Evolutionary conservation across 2,113 vertebrate species (phyloP), one percentile per base, ranked within the genome.

Genomic region (Corapipo altera): DNA sequence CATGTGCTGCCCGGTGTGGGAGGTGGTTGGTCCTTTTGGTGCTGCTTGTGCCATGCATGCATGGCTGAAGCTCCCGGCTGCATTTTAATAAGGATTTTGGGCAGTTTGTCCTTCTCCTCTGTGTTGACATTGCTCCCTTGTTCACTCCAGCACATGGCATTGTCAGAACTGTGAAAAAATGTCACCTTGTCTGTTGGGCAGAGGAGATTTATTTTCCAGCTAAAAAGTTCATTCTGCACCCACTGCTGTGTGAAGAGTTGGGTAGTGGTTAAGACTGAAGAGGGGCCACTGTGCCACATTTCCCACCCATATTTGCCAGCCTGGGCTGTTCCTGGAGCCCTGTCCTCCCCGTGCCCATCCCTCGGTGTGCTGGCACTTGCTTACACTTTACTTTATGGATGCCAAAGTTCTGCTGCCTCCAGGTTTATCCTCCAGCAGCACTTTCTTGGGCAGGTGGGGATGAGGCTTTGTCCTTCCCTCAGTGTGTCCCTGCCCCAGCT

Each of bases 1-100:
- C 3, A 0, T 65, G 12, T n/a, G n/a, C 35, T 80, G n/a, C 26
- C 26, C 4, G 0, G 5, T 9, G n/a, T 1, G 1, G 22, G 57
- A 46, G 17, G 2, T 20, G 1, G 1, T 16, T 30, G n/a, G 16
- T 65, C 24, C 30, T 65, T 73, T 12, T 17, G 54, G 33, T 39
- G 69, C 7, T 13, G 8, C 3, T 35, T 33, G 46, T 52, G 49
- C 67, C 7, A 1, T 1, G 5, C 0, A 2, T 39, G 18, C 12
- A 9, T 0, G 1, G 44, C 23, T 69, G 67, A 51, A 73, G 13
- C 46, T 66, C 19, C 46, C 46, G 54, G 32, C 28, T 30, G 10
- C 9, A 2, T 9, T 37, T 32, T 33, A 17, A 4, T 19, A 18
- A 0, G 13, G 28, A 18, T 2, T 49, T 91, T 80, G 52, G 44